Evolutionary conservation across 92 coral and sea anemone genomes (phyloP).

Genomic region (Isaurus tuberculatus): DNA sequence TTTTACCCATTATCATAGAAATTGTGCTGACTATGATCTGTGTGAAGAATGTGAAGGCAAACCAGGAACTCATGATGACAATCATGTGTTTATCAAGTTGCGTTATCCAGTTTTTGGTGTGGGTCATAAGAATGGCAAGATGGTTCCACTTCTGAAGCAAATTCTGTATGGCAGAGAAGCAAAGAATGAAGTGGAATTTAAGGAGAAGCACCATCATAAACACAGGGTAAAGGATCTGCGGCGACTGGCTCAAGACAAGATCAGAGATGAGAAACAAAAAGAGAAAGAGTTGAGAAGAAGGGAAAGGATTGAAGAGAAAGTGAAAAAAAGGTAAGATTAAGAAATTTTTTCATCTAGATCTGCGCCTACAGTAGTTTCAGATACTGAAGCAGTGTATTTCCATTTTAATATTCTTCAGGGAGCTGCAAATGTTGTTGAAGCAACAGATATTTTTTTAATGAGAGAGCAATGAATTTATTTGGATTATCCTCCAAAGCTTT

Average conservation of each 20-base stretch:
- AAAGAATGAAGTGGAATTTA: constrained; percentile 39
- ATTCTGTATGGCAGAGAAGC: constrained; percentile 61
- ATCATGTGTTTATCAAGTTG: constrained; percentile 87
- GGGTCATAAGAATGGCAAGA: constrained; percentile 89
- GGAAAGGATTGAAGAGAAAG: constrained; percentile 62
- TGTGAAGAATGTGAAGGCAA: constrained; percentile 89
- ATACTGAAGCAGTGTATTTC: too few species aligned
- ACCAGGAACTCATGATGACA: constrained; percentile 67
- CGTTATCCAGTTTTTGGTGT: constrained; percentile 75
- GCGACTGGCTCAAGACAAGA: constrained; percentile 40
- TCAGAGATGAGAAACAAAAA: constrained; percentile 61
- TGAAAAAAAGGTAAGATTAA: constrained; percentile 65
- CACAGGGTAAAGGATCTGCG: constrained; percentile 36
- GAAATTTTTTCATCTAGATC: neutral
- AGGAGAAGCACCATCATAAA: constrained; percentile 9
- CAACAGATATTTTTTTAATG: too few species aligned
- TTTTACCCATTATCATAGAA: constrained; percentile 52
- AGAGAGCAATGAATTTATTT: too few species aligned
- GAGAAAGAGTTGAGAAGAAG: constrained; percentile 70
- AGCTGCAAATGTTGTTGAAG: too few species aligned
- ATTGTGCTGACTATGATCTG: constrained; percentile 89
- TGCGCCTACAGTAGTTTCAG: too few species aligned
- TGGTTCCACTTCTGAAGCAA: constrained; percentile 85
- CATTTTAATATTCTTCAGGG: too few species aligned
- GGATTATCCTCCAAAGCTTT: too few species aligned